Evolutionary conservation across 2,888 invertebrate species (phyloP).

Genomic region (Pinctada fucata): DNA sequence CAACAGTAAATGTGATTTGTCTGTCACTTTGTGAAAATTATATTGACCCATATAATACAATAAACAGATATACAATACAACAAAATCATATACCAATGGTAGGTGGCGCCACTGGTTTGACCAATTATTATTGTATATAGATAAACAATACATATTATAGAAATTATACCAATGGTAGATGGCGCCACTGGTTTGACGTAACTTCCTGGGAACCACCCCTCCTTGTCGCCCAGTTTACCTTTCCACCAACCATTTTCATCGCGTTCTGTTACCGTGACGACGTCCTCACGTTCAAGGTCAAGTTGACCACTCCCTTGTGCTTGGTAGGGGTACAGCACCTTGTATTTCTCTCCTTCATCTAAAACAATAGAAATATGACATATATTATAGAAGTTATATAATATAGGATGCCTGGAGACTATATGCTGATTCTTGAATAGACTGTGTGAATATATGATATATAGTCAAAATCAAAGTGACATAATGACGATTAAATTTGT

Average conservation of each 20-base stretch:
- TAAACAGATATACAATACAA: no score
- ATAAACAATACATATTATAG: no score
- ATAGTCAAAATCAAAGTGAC: no score
- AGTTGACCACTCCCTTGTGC: conserved; percentile 62
- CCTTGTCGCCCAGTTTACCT: conserved; percentile 55
- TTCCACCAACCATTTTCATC: conserved; percentile 73
- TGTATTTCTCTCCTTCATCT: conserved; percentile 44
- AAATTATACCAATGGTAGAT: background rate
- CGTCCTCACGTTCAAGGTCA: conserved; percentile 62
- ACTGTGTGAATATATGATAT: no score
- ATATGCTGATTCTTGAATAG: background rate
- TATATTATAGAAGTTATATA: no score
- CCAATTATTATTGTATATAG: conserved; percentile 20
- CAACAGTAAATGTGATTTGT: no score
- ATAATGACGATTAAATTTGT: no score
- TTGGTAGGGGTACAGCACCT: conserved; percentile 57
- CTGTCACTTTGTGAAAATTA: no score
- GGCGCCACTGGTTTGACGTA: conserved; percentile 61
- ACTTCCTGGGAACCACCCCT: conserved; percentile 73
- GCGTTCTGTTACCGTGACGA: conserved; percentile 63
- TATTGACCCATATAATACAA: no score
- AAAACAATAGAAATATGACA: background rate
- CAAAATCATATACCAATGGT: background rate
- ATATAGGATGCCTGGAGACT: conserved; percentile 13
- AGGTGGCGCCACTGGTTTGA: conserved; percentile 52